Evolutionary conservation across 2,113 vertebrate species (phyloP), one percentile per base, ranked within the genome.

Genomic region (Paralichthys olivaceus): DNA sequence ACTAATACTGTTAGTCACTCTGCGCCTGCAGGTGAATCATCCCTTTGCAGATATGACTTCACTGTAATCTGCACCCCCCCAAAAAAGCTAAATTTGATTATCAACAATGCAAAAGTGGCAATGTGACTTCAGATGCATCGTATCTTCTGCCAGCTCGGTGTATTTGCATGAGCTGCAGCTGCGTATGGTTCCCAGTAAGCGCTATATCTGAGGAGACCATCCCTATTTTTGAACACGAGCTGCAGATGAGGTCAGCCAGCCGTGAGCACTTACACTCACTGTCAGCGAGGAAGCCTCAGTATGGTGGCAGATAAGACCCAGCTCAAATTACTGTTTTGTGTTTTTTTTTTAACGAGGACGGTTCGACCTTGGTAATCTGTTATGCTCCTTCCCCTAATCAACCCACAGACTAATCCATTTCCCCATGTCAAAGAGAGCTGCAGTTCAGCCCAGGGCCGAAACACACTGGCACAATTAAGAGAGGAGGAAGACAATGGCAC

Each of bases 351-450:
- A 84, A 91, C 72, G 66, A 89, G 87, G 76, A 86, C 70, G 55
- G 80, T 84, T 85, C 84, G 32, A 81, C 81, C 83, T 83, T 80
- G 77, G 76, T 91, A 91, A 93, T 93, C 87, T 89, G 72, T 77
- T 72, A 85, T 64, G 81, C 76, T 79, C 75, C 57, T 79, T 86
- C 84, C 45, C 32, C 79, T 89, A 91, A 93, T 94, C 87, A 91
- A 89, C 84, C 75, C 75, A 43, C 74, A 77, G 83, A 83, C 84
- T 91, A 90, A 93, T 93, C 90, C 81, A 84, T 87, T 88, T 84
- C 73, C 87, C 61, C 45, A 34, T 49, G 87, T 77, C 89, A 81
- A 84, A 54, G 51, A 71, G 77, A 71, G 76, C 62, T 12, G 45
- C 70, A 25, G 64, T 88, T 83, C 78, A 84, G 79, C 78, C 81